A percentile compares a stretch with the other conserved stretches of the same genome.
Conservation (phyloP, 2,888 invertebrate species). For the Holacanthella duospinosa region DNA sequence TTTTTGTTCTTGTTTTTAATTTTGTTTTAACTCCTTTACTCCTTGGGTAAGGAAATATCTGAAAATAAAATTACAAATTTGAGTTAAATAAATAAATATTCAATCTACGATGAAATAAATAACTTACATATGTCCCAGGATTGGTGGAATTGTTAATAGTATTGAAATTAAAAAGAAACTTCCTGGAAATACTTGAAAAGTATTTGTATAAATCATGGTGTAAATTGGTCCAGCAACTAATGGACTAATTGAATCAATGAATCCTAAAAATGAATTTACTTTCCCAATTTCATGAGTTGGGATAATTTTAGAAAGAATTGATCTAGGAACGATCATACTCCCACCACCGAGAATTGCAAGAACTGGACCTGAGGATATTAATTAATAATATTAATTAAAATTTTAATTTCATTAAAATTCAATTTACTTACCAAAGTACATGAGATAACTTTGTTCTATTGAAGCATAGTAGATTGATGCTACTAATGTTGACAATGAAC, state of each 20-base stretch:
- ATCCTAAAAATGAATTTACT: constrained; percentile 57
- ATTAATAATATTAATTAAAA: too few species aligned
- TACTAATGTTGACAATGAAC: constrained; percentile 16
- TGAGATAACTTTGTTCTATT: constrained; percentile 15
- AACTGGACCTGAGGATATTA: constrained; percentile 18
- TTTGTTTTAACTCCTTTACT: background rate
- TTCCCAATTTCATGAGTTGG: constrained; percentile 63
- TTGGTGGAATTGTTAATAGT: constrained; percentile 41
- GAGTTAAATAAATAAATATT: background rate
- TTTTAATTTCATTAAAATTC: background rate
- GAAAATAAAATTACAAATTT: background rate
- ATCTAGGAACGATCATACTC: constrained; percentile 44
- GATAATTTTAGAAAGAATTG: constrained; percentile 68
- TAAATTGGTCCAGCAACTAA: constrained; percentile 54
- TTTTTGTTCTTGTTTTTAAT: background rate
- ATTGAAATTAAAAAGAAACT: constrained; percentile 51
- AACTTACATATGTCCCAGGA: constrained; percentile 25
- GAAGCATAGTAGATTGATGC: constrained; percentile 17
- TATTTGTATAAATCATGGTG: constrained; percentile 52
- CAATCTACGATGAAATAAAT: background rate
- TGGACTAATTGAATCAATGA: constrained; percentile 56
- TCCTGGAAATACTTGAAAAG: constrained; percentile 50
- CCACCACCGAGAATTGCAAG: constrained; percentile 22
- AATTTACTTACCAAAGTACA: constrained; percentile 25
- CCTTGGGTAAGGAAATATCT: background rate